phyloP scores from a whole-genome alignment of 2,113 vertebrate species.

The Pelusios castaneus region DNA sequence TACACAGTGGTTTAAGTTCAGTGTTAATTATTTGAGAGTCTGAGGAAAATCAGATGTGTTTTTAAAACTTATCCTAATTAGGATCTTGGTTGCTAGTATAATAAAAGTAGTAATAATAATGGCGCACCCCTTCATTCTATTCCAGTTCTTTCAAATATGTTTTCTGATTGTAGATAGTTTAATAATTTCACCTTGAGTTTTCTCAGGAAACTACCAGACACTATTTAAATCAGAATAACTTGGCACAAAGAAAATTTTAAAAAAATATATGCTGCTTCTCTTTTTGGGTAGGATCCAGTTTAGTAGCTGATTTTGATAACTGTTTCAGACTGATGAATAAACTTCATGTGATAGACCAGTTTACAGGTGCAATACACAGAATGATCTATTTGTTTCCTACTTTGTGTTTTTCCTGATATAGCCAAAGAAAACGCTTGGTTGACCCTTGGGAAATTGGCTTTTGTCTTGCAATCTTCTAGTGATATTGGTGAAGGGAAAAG shows the following conservation, averaged over 20 bases:
- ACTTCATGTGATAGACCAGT: background rate
- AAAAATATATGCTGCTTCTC: background rate
- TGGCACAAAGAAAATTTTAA: background rate
- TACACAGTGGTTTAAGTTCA: background rate
- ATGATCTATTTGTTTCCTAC: background rate
- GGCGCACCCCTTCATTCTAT: background rate
- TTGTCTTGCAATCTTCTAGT: background rate
- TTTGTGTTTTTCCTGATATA: background rate
- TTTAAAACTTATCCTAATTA: background rate
- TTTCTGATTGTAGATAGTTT: background rate
- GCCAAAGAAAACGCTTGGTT: background rate
- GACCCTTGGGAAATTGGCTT: background rate
- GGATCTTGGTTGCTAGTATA: background rate
- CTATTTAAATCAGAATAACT: background rate
- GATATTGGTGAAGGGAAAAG: background rate
- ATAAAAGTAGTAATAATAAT: background rate
- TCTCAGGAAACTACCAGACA: background rate
- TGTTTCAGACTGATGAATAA: background rate
- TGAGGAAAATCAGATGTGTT: background rate
- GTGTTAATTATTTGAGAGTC: background rate
- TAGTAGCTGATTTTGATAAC: too few relatives aligned
- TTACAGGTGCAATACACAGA: background rate
- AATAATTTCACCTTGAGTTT: background rate
- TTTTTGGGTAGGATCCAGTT: background rate
- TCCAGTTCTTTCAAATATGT: background rate